A percentile compares a stretch with the other conserved stretches of the same genome.
These are phyloP conservation scores for Allobates femoralis DNA, from an alignment of 2,797 vertebrate species.

Conservation along the genomic window DNA sequence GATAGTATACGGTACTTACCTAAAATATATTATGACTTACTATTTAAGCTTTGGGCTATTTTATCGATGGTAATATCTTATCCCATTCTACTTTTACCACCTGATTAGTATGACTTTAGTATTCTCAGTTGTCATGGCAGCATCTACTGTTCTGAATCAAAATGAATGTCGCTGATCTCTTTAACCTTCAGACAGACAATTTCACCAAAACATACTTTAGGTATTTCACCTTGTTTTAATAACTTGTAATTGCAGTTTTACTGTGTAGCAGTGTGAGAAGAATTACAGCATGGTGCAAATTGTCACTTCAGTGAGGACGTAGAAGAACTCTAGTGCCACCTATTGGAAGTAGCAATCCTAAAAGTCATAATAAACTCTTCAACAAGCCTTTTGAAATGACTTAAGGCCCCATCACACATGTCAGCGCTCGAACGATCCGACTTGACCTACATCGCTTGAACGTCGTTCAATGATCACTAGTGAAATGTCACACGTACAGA, in stretches of 20 bases:
- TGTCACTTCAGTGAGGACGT: too few species aligned
- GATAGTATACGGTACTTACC: too few species aligned
- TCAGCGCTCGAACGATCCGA: too few species aligned
- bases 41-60: neutral
- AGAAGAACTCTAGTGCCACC: too few species aligned
- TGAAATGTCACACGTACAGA: too few species aligned
- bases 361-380: too few species aligned
- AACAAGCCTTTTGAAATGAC: too few species aligned
- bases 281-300: too few species aligned
- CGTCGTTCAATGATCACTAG: too few species aligned
- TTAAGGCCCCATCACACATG: too few species aligned
- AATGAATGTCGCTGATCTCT: conserved; percentile 30
- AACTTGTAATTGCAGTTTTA: neutral
- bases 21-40: neutral
- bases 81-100: conserved; percentile 38
- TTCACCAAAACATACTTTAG: conserved; percentile 11
- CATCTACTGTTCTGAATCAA: conserved; percentile 16
- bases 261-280: neutral
- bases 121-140: conserved; percentile 36
- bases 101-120: conserved; percentile 27
- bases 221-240: neutral
- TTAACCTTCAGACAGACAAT: conserved; percentile 40
- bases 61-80: neutral
- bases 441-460: too few species aligned
- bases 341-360: too few species aligned